Conservation (phyloP, 2,797 vertebrate species). For the Lepilemur ruficaudatus region DNA sequence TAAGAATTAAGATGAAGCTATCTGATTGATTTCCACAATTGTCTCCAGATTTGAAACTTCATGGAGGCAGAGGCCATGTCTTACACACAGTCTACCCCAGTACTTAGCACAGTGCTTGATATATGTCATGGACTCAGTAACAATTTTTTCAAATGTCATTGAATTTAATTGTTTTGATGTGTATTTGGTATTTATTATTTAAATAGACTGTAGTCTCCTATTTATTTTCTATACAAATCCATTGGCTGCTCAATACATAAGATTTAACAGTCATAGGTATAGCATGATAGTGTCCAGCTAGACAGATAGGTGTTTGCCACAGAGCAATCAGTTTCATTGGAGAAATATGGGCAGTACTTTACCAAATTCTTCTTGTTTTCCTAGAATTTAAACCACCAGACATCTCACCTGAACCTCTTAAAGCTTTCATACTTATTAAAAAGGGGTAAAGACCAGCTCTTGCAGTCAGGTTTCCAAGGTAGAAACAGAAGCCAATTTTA, state of each 20-base stretch:
- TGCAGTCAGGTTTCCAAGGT: neutral
- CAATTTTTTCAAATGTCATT: neutral
- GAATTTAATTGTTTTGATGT: neutral
- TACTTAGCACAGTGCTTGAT: neutral
- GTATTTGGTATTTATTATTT: neutral
- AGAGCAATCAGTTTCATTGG: neutral
- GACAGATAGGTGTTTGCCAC: neutral
- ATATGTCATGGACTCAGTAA: neutral
- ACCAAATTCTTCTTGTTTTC: neutral
- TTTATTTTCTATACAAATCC: neutral
- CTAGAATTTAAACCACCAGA: neutral
- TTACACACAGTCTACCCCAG: neutral
- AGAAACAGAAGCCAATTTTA: neutral
- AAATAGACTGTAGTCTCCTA: neutral
- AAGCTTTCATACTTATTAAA: neutral
- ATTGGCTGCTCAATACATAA: neutral
- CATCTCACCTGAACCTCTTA: neutral
- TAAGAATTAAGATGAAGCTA: neutral
- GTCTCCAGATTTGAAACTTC: neutral
- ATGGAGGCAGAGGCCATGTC: neutral
- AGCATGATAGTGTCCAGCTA: neutral
- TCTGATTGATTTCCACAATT: neutral
- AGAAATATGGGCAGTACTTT: neutral
- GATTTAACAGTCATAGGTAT: neutral
- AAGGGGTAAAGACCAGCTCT: neutral